phyloP scores from a whole-genome alignment of 2,113 vertebrate genomes.

The Platichthys flesus region DNA sequence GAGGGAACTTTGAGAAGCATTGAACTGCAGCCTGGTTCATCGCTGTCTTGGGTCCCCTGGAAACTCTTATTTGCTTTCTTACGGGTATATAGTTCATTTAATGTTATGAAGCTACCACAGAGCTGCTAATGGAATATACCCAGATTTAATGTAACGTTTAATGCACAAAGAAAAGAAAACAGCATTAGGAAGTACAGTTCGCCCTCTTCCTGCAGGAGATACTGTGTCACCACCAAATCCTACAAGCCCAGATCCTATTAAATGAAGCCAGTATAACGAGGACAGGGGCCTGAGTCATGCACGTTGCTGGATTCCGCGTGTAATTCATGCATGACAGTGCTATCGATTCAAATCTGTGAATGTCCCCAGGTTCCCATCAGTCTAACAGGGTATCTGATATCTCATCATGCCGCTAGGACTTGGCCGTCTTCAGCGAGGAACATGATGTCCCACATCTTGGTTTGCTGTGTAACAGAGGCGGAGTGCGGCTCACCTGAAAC shows the following conservation, averaged over 20 bases:
- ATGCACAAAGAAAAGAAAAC: not conserved
- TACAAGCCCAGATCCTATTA: not conserved
- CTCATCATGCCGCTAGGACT: not conserved
- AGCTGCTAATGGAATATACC: not conserved
- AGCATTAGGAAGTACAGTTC: not conserved
- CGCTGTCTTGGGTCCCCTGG: too few species aligned
- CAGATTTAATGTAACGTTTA: not conserved
- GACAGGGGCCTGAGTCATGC: slow-evolving; percentile 2
- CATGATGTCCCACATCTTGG: slow-evolving; percentile 12
- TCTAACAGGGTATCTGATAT: slow-evolving; percentile 50
- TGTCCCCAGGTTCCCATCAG: slow-evolving; percentile 22
- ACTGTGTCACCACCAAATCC: not conserved
- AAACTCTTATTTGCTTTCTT: too few species aligned
- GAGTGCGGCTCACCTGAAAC: slow-evolving; percentile 27
- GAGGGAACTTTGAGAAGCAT: too few species aligned
- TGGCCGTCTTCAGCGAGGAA: slow-evolving; percentile 16
- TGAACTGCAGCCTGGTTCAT: too few species aligned
- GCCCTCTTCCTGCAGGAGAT: not conserved
- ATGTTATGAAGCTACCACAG: not conserved
- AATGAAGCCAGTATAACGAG: not conserved
- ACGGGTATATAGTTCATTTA: too few species aligned
- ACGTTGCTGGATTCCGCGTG: not conserved
- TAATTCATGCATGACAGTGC: not conserved
- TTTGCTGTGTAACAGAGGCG: not conserved
- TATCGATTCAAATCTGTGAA: slow-evolving; percentile 13